Evolutionary conservation across 2,797 vertebrate species (phyloP).

Genomic region (Microhierax caerulescens): DNA sequence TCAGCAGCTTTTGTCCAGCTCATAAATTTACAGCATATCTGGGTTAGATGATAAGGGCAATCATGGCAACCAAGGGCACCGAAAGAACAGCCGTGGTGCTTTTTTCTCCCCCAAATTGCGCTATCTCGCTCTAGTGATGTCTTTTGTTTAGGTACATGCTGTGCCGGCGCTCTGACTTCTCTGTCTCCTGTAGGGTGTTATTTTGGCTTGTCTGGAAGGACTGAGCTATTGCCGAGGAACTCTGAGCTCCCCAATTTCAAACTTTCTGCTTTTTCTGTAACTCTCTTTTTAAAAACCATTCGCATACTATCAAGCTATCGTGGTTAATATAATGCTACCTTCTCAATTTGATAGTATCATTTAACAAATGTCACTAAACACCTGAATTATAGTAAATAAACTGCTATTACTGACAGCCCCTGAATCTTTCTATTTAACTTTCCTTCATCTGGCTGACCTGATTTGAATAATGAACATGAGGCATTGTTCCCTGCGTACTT

Average conservation of each 20-base stretch:
- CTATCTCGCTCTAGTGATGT: background rate
- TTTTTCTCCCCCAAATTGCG: background rate
- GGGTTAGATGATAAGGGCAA: background rate
- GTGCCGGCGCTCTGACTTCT: background rate
- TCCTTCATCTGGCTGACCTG: background rate
- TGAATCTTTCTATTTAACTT: background rate
- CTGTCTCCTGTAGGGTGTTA: background rate
- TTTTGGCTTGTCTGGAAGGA: background rate
- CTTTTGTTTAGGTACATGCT: background rate
- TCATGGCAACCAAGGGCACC: background rate
- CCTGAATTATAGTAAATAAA: background rate
- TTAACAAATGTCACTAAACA: background rate
- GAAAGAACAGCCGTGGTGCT: background rate
- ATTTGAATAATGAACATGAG: background rate
- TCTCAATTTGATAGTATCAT: background rate
- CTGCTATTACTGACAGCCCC: background rate
- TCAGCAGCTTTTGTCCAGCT: background rate
- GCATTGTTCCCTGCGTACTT: background rate
- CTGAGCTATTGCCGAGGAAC: background rate
- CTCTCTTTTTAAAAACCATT: background rate
- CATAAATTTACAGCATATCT: background rate
- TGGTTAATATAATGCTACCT: background rate
- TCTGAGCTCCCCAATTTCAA: background rate
- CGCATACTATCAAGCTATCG: background rate
- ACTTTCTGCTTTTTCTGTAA: background rate